Conservation (phyloP, 2,113 vertebrate species). For the Eretmochelys imbricata region DNA sequence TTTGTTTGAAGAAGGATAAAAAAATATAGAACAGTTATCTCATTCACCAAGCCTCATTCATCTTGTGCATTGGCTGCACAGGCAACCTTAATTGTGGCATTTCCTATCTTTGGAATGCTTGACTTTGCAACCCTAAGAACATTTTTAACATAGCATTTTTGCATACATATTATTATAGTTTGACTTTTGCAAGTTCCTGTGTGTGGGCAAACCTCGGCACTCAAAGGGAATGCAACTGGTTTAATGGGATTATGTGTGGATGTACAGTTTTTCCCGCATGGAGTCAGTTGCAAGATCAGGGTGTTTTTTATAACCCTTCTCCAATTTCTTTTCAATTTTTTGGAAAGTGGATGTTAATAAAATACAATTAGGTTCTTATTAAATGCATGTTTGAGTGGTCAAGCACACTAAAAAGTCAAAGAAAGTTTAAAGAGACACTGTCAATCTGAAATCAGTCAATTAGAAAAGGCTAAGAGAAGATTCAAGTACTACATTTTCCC, state of each 20-base stretch:
- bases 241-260: background rate
- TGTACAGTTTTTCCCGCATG: fast-evolving
- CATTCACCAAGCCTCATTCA: background rate
- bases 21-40: background rate
- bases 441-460: background rate
- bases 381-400: background rate
- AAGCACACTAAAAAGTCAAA: background rate
- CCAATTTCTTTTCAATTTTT: background rate
- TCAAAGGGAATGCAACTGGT: background rate
- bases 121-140: background rate
- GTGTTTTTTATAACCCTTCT: background rate
- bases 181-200: background rate
- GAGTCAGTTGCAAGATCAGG: background rate
- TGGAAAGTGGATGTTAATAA: background rate
- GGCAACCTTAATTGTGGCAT: background rate
- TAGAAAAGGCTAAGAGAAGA: background rate
- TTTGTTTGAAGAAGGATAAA: background rate
- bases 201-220: background rate
- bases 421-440: background rate
- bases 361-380: background rate
- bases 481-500: background rate
- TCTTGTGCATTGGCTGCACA: background rate
- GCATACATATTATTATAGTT: background rate
- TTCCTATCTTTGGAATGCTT: background rate
- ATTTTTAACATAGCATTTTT: background rate